Evolutionary conservation across 1,140 invertebrate species (phyloP).

Genomic region (Drosophila arizonae): DNA sequence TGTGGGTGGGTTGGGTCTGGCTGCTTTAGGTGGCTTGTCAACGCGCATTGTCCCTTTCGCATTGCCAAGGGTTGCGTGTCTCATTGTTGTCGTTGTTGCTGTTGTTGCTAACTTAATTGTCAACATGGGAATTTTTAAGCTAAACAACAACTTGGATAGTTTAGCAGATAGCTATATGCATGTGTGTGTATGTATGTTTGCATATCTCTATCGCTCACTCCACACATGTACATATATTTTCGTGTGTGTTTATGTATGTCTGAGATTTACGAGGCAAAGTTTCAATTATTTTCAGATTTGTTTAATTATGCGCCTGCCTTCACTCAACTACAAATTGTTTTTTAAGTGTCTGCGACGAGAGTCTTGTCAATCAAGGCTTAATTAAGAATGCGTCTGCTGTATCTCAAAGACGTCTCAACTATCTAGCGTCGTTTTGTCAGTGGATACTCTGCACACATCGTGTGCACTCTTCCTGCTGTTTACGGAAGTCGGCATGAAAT

Average conservation of each 20-base stretch:
- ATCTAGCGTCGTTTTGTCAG: neutral
- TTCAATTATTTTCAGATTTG: conserved; percentile 81
- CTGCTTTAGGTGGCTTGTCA: conserved; percentile 16
- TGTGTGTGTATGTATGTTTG: neutral
- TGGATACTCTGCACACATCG: neutral
- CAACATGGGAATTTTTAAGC: conserved; percentile 76
- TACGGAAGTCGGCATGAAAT: too few species aligned
- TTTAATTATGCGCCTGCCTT: conserved; percentile 58
- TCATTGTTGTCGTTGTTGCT: conserved; percentile 38
- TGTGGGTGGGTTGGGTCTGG: conserved; percentile 6
- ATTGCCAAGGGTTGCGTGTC: conserved; percentile 15
- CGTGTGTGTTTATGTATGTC: conserved; percentile 52
- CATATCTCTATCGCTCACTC: neutral
- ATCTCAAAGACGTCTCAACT: conserved; percentile 20
- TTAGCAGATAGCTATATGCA: conserved; percentile 27
- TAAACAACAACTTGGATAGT: conserved; percentile 66
- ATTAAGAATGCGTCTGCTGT: conserved; percentile 54
- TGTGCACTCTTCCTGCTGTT: neutral
- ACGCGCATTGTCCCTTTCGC: conserved; percentile 25
- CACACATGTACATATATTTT: conserved; percentile 11
- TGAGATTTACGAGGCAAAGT: conserved; percentile 68
- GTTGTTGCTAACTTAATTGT: conserved; percentile 77
- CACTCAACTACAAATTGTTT: conserved; percentile 59
- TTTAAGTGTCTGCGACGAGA: conserved; percentile 54
- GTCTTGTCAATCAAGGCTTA: conserved; percentile 57